These are phyloP conservation scores for Hirtodrosophila cameraria DNA, from an alignment of 2,888 invertebrate species.

Conservation along the genomic window DNA sequence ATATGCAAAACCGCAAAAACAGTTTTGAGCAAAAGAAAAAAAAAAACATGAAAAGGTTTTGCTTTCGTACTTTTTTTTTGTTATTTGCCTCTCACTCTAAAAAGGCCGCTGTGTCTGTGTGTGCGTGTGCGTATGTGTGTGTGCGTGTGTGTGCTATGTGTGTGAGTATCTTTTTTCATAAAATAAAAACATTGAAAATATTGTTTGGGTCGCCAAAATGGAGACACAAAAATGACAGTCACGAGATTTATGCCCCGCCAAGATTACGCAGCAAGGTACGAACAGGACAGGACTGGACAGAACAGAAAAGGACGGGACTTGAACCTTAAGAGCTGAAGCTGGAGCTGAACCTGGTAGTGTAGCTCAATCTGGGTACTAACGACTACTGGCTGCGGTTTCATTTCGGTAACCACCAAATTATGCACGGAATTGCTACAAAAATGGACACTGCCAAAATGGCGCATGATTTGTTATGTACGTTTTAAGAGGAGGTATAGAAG, in stretches of 20 bases:
- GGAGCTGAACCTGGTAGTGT: conserved; percentile 2
- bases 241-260: conserved; percentile 80
- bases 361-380: conserved; percentile 43
- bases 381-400: conserved; percentile 55
- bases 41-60: conserved; percentile 53
- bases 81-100: conserved; percentile 9
- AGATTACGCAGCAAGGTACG: conserved; percentile 70
- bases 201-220: conserved; percentile 82
- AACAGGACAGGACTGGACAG: background rate
- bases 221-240: conserved; percentile 82
- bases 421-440: conserved; percentile 65
- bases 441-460: conserved; percentile 72
- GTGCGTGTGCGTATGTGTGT: too few relatives aligned
- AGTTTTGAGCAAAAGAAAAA: conserved; percentile 61
- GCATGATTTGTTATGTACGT: conserved; percentile 76
- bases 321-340: conserved; percentile 6
- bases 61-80: conserved; percentile 7
- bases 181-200: conserved; percentile 79
- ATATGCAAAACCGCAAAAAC: conserved; percentile 82
- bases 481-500: conserved; percentile 40
- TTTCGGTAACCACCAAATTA: conserved; percentile 67
- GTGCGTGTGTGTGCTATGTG: conserved; percentile 22
- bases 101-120: conserved; percentile 8
- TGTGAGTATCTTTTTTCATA: conserved; percentile 69
- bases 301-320: background rate